These are phyloP conservation scores for Rhadinocentrus ornatus DNA, from an alignment of 2,797 vertebrate species.

Conservation along the genomic window DNA sequence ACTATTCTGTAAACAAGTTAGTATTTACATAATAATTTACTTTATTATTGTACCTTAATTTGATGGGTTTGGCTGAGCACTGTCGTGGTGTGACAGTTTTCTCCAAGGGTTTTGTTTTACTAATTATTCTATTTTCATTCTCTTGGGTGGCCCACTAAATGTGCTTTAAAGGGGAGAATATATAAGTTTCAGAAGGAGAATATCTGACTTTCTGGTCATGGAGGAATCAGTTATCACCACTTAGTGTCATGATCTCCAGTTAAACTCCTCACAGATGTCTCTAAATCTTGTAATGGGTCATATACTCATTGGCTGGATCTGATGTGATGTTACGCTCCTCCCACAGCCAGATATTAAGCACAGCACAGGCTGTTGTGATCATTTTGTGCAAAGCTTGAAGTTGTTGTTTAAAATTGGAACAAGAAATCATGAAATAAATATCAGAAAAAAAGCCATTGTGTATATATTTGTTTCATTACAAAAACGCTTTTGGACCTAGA, in stretches of 20 bases:
- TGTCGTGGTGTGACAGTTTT: conserved; percentile 72
- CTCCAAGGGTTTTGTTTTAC: conserved; percentile 65
- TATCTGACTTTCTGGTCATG: conserved; percentile 50
- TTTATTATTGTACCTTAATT: conserved; percentile 70
- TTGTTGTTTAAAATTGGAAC: conserved; percentile 77
- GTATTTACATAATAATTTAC: conserved; percentile 77
- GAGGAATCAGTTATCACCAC: conserved; percentile 56
- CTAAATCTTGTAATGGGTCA: conserved; percentile 61
- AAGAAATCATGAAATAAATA: conserved; percentile 76
- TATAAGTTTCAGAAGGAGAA: conserved; percentile 32
- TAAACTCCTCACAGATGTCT: conserved; percentile 69
- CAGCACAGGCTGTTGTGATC: conserved; percentile 77
- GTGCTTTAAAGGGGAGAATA: conserved; percentile 53
- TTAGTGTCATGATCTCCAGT: conserved; percentile 66
- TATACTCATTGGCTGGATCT: conserved; percentile 76
- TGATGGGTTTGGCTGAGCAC: conserved; percentile 72
- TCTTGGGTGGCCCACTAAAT: conserved; percentile 67
- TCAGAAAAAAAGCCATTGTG: conserved; percentile 12
- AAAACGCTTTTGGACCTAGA: not conserved
- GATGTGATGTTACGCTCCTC: conserved; percentile 75
- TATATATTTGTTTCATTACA: conserved; percentile 23
- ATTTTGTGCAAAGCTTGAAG: conserved; percentile 84
- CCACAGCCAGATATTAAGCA: conserved; percentile 69
- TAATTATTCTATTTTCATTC: conserved; percentile 56
- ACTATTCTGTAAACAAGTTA: conserved; percentile 67